Evolutionary conservation across 2,888 invertebrate species (phyloP), one percentile per base, ranked within the genome.

Genomic region (Drosophila sordidula): DNA sequence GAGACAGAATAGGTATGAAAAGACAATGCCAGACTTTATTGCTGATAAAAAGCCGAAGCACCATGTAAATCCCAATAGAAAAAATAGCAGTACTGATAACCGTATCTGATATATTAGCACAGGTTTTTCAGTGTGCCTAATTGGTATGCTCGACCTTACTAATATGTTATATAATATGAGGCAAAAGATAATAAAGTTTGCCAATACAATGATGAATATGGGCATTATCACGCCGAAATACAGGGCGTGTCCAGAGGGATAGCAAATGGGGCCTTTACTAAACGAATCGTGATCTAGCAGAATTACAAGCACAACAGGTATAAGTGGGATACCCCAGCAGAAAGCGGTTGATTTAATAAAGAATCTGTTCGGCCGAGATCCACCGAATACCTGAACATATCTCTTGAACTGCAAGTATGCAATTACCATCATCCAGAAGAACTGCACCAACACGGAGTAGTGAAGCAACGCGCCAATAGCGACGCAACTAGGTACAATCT

Each of bases 391-490:
- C 78, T 94, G 93, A 6, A 95, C 95, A 80, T 95, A 95, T 61
- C 95, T 93, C 45, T 95, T 93, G 89, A 95, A 95, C 89, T 95
- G 95, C 57, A 95, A 91, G 65, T 94, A 93, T 1, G 95, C 95
- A 62, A 95, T 95, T 57, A 95, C 94, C 45, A 95, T 90, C 95
- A 95, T 95, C 95, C 95, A 95, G 87, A 94, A 93, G 79, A 95
- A 95, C 74, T 95, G 94, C 2, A 94, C 93, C n/a, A 95, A 90
- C 26, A 95, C 94, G 14, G 95, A 94, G 89, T 95, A 95, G 84
- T 95, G 95, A 5, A 95, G 90, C 16, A 93, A 79, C 8, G 94
- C 94, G 4, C 95, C 95, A 22, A 95, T 92, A 14, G 92, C 89
- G 42, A 95, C 93, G 82, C 95, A 95, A 38, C 92, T 84, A 0